A percentile compares a stretch with the other conserved stretches of the same genome.
These are phyloP conservation scores for Pelmatolapia mariae DNA, from an alignment of 2,113 vertebrate genomes.

Conservation along the genomic window DNA sequence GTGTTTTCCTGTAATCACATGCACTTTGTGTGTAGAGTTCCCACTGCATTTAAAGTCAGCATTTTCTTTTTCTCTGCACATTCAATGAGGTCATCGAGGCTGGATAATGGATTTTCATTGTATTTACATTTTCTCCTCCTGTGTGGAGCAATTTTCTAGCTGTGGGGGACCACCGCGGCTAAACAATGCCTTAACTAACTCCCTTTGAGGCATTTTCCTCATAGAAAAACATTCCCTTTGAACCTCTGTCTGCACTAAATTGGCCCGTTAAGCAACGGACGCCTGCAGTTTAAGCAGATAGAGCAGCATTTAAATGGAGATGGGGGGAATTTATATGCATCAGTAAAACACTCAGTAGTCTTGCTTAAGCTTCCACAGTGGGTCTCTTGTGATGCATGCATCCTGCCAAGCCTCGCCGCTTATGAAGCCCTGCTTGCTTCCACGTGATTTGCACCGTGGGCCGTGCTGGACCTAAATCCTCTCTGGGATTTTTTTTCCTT, in stretches of 20 bases:
- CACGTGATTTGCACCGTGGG: constrained; percentile 25
- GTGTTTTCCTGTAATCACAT: neutral
- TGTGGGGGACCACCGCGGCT: neutral
- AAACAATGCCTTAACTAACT: constrained; percentile 48
- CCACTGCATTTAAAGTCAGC: neutral
- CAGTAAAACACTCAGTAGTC: constrained; percentile 42
- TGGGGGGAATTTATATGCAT: constrained; percentile 42
- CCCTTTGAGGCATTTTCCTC: constrained; percentile 29
- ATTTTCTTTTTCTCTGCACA: neutral
- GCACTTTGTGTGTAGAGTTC: neutral
- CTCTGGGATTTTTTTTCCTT: neutral
- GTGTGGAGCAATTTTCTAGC: neutral
- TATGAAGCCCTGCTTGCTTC: constrained; percentile 23
- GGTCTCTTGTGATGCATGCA: constrained; percentile 36
- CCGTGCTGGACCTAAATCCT: constrained; percentile 12
- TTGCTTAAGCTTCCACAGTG: constrained; percentile 36
- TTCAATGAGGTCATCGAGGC: neutral
- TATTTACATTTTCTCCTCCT: constrained; percentile 17
- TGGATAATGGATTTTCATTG: neutral
- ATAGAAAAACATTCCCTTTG: constrained; percentile 39
- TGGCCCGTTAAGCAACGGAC: constrained; percentile 30
- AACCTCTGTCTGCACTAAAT: constrained; percentile 49
- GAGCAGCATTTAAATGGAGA: constrained; percentile 41
- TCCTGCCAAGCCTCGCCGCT: constrained; percentile 41
- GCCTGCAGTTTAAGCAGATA: constrained; percentile 36